phyloP scores from a whole-genome alignment of 2,888 invertebrate genomes.

The Sthenelais limicola region DNA sequence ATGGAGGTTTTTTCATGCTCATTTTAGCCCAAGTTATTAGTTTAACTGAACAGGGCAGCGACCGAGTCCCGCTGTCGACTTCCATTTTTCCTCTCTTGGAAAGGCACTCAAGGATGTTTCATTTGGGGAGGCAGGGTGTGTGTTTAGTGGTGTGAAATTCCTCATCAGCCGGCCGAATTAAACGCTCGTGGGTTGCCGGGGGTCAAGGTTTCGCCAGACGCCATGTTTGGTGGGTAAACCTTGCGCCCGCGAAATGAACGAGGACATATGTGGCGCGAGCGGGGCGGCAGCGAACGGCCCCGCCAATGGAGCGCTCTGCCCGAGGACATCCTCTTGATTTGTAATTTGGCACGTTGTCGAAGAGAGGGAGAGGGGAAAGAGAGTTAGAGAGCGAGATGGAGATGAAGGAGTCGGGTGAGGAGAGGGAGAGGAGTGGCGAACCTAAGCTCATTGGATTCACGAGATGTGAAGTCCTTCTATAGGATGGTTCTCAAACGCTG shows the following conservation, averaged over 20 bases:
- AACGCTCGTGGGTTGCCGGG: no score
- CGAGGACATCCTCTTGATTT: conserved; percentile 35
- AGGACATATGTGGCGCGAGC: conserved; percentile 3
- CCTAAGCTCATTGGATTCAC: no score
- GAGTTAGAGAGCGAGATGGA: not conserved
- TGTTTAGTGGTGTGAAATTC: conserved; percentile 39
- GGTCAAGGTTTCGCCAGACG: conserved; percentile 17
- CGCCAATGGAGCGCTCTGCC: conserved; percentile 22
- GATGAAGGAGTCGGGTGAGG: not conserved
- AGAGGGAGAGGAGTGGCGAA: not conserved
- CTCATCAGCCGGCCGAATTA: conserved; percentile 36
- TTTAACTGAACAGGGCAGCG: conserved; percentile 29
- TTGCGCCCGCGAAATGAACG: conserved; percentile 6
- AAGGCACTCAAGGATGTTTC: conserved; percentile 38
- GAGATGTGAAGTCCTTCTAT: no score
- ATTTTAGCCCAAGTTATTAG: conserved; percentile 26
- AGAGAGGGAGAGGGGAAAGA: not conserved
- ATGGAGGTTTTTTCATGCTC: no score
- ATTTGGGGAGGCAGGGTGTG: conserved; percentile 29
- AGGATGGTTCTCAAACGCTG: no score
- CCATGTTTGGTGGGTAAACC: conserved; percentile 34
- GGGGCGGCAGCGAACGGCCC: conserved; percentile 6
- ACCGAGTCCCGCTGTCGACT: conserved; percentile 16
- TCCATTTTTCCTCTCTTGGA: conserved; percentile 31
- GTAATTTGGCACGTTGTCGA: conserved; percentile 30